Percentiles rank a stretch among this genome's conserved stretches.
Conservation (phyloP, 2,113 vertebrate genomes). For the Mustela nigripes region DNA sequence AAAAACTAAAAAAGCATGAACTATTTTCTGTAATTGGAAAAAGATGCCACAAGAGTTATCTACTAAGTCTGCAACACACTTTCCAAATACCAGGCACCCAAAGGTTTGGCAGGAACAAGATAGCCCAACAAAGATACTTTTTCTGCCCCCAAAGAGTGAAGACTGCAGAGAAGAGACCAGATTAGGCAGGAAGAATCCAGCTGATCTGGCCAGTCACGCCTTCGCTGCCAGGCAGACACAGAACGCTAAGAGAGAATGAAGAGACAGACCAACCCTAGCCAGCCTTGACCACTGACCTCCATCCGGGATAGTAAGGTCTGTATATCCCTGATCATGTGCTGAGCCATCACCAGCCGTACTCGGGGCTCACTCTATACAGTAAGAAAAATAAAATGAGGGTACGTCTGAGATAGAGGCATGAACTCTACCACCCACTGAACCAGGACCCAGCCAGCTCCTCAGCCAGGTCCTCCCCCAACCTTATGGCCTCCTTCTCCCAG, state of each 20-base stretch:
- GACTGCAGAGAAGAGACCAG: not conserved
- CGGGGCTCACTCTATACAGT: slow-evolving; percentile 91
- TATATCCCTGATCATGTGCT: slow-evolving; percentile 94
- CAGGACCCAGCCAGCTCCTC: slow-evolving; percentile 45
- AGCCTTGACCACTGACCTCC: slow-evolving; percentile 87
- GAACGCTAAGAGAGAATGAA: not conserved
- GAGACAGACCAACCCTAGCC: not conserved
- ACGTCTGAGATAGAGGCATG: not conserved
- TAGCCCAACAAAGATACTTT: slow-evolving; percentile 48
- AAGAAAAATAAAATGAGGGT: not conserved
- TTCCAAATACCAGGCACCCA: not conserved
- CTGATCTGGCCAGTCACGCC: not conserved
- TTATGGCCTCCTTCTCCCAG: slow-evolving; percentile 77
- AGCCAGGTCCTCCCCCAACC: not conserved
- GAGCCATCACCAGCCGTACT: slow-evolving; percentile 93
- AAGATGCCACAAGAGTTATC: not conserved
- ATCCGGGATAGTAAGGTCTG: slow-evolving; percentile 91
- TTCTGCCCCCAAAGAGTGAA: not conserved
- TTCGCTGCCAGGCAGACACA: not conserved
- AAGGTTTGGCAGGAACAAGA: not conserved
- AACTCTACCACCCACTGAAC: slow-evolving; percentile 1
- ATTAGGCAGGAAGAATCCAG: not conserved
- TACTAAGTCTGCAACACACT: slow-evolving; percentile 53
- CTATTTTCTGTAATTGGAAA: not conserved
- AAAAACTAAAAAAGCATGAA: not conserved